Base-by-base conservation (phyloP, 2,113 vertebrate species). In the Platysternon megacephalum region DNA sequence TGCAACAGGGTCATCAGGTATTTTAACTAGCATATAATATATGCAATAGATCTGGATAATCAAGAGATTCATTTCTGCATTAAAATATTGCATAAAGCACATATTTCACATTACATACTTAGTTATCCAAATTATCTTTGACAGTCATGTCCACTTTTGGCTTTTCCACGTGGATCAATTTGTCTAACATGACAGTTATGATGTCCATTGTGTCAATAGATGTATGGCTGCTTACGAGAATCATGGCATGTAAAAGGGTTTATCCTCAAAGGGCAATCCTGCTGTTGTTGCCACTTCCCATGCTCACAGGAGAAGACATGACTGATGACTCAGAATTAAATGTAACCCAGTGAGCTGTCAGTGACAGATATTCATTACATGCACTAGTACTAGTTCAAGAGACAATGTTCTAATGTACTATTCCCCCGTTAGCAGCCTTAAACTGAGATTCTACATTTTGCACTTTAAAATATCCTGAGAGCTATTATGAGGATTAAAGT, bases 281-380 rank as follows among this genome's bases (percentile, higher is more conserved):
- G 84, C 46, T 96, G 87, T 72, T 5, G 17, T 83, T 90, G 83
- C 49, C 84, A 48, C 83, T 95, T 97, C 74, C 56, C 53, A 58
- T 53, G 79, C 87, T 95, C 90, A 72, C 52, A 88, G 55, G 86
- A 95, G 65, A 94, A 93, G 68, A 88, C 79, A 91, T 44, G 28
- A 85, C 48, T 86, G 84, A 93, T 97, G 85, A 90, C 55, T 97
- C 76, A 93, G 76, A 95, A 94, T 97, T 96, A 96, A 93, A 96
- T 93, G 68, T 91, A 93, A 89, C 82, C 58, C 53, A 85, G 88
- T 52, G 61, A 86, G 79, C 35, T 96, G 92, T 89, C 94, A 95
- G 52, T 94, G 94, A 95, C 82, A 95, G 81, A 96, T 95, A 93
- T 74, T 68, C 3, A 1, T 81, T 94, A 79, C 80, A 90, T 8